Base-by-base conservation (phyloP, 2,797 vertebrate genomes). In the Siniperca obscura region DNA sequence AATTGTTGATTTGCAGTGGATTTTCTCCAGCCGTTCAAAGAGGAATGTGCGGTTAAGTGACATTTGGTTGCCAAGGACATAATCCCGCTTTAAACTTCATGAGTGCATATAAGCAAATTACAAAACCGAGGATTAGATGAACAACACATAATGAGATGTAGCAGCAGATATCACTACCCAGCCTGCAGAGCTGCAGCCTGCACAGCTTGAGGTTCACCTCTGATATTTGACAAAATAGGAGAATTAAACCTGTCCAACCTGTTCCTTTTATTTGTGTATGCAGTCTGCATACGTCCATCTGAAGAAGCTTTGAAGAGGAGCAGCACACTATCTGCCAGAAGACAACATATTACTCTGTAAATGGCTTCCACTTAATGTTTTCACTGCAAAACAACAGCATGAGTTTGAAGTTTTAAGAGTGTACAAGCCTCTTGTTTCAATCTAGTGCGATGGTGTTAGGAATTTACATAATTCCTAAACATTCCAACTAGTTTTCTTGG, bases 11-110 rank as follows among this genome's bases (percentile, higher is more conserved):
- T 88, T 83, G 57, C 67, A 22, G 76, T 88, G 84, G 89, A 90
- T 90, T 90, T 91, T 81, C 84, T 77, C 70, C 61, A 64, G 74
- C 46, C 7, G 57, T 87, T 84, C 86, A 87, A 83, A 86, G 86
- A 88, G 73, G 69, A 82, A 84, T 86, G 82, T 81, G 80, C 21
- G 7, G 56, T 80, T 81, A 73, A 88, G 85, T 89, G 90, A 95
- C 90, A 94, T 94, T 94, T 92, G 93, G 91, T 94, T 91, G 90
- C 92, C 92, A 90, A 87, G 83, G 82, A 76, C 73, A 22, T 95
- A 95, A 95, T 92, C 93, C 91, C 8, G 86, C 89, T 92, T 91
- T 92, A 94, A 93, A 94, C 86, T 93, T 91, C 86, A 91, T 84
- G 87, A 93, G 85, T 91, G 86, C 91, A 92, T 92, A 91, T 84